Conservation (phyloP, 2,888 invertebrate species). For the Cheiracanthium punctorium region DNA sequence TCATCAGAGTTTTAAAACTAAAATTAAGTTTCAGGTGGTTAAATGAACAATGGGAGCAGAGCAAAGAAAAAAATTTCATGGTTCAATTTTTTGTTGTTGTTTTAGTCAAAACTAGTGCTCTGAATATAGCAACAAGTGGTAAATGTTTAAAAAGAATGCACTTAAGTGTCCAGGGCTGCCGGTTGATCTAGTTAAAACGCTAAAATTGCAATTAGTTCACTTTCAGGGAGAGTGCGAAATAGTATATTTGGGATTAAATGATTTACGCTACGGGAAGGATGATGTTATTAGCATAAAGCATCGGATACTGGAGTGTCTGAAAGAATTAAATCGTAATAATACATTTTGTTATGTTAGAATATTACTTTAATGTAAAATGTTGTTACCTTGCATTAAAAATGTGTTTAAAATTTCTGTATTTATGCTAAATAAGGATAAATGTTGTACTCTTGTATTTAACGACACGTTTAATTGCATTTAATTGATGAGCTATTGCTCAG, state of each 20-base stretch:
- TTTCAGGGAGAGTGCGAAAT: neutral
- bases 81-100: neutral
- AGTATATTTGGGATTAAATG: conserved; percentile 7
- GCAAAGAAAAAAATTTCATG: no score
- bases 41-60: conserved; percentile 57
- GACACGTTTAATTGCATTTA: no score
- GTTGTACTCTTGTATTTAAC: no score
- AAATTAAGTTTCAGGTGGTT: conserved; percentile 65
- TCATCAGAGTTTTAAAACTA: conserved; percentile 45
- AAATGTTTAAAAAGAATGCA: conserved; percentile 39
- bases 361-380: no score
- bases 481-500: no score
- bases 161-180: conserved; percentile 45
- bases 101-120: neutral
- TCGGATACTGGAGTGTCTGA: no score
- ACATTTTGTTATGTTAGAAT: no score
- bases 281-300: neutral
- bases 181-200: conserved; percentile 48
- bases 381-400: no score
- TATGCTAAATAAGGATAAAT: no score
- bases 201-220: conserved; percentile 41
- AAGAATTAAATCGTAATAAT: no score
- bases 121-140: conserved; percentile 51
- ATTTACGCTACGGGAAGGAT: neutral
- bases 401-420: no score